Percentiles rank a stretch among this genome's conserved stretches.
These are phyloP conservation scores for Grantiella picta DNA, from an alignment of 2,113 vertebrate species.

Conservation along the genomic window DNA sequence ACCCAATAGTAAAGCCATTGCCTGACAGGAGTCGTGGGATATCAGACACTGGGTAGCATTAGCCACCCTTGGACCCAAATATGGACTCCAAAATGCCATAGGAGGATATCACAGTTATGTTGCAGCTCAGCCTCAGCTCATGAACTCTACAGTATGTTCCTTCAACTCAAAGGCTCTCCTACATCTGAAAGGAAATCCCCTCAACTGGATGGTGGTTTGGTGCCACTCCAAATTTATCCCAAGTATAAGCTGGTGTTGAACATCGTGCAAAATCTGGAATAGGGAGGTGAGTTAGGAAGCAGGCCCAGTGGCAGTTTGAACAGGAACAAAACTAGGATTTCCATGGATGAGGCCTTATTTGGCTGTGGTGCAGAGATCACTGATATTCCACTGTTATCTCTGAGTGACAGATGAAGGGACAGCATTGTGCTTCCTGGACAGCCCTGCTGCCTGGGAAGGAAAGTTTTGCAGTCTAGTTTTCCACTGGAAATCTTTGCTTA, in stretches of 20 bases:
- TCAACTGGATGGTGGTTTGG: background rate
- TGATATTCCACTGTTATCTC: background rate
- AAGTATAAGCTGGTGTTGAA: background rate
- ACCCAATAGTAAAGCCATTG: background rate
- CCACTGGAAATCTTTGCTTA: background rate
- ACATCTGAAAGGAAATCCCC: background rate
- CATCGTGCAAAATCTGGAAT: background rate
- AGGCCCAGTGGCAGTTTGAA: background rate
- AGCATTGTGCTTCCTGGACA: background rate
- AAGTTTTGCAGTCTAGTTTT: background rate
- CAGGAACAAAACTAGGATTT: background rate
- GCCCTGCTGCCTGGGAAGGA: background rate
- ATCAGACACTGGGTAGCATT: too few species aligned
- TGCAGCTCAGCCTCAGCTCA: background rate
- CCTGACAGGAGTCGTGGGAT: accelerated
- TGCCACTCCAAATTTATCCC: background rate
- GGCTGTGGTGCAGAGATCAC: background rate
- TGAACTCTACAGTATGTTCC: background rate
- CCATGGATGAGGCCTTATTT: background rate
- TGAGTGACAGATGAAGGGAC: background rate
- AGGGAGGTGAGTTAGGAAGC: background rate
- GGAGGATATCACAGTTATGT: too few species aligned
- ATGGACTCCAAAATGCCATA: too few species aligned
- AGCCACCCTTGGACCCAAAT: too few species aligned
- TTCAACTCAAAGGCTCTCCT: background rate